phyloP scores from a whole-genome alignment of 2,113 vertebrate species.

The Oreotrochilus melanogaster region DNA sequence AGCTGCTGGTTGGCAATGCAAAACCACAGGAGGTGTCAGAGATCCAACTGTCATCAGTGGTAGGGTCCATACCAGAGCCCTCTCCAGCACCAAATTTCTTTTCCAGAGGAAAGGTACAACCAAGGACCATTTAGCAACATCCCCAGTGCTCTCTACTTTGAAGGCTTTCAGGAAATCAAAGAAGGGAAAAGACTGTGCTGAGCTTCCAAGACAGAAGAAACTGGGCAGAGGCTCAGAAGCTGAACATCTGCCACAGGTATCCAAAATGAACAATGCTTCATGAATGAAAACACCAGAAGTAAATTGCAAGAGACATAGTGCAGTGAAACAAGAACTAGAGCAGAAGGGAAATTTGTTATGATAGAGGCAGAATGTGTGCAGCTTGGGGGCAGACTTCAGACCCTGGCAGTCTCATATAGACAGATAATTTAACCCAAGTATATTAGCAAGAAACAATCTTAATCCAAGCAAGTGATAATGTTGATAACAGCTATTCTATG shows the following conservation, averaged over 20 bases:
- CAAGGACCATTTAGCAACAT: not conserved
- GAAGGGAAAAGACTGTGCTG: not conserved
- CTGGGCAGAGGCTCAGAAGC: not conserved
- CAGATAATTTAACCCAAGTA: not conserved
- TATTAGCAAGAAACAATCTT: not conserved
- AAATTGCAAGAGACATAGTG: not conserved
- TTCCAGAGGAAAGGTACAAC: not conserved
- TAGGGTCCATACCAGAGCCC: not conserved
- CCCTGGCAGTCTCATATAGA: not conserved
- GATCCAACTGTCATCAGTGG: not conserved
- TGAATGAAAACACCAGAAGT: not conserved
- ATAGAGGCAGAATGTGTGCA: not conserved
- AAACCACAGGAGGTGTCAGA: not conserved
- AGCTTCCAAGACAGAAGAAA: not conserved
- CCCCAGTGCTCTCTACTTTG: not conserved
- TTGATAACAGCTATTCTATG: not conserved
- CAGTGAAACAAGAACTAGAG: not conserved
- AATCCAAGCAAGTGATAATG: not conserved
- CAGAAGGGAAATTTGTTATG: not conserved
- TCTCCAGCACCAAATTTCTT: not conserved
- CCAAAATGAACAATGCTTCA: not conserved
- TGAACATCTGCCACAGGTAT: not conserved
- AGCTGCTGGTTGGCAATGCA: accelerated
- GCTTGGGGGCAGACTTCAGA: conserved; percentile 2
- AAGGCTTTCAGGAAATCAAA: not conserved